Evolutionary conservation across 1,140 invertebrate species (phyloP).

Genomic region (Drosophila ananassae): DNA sequence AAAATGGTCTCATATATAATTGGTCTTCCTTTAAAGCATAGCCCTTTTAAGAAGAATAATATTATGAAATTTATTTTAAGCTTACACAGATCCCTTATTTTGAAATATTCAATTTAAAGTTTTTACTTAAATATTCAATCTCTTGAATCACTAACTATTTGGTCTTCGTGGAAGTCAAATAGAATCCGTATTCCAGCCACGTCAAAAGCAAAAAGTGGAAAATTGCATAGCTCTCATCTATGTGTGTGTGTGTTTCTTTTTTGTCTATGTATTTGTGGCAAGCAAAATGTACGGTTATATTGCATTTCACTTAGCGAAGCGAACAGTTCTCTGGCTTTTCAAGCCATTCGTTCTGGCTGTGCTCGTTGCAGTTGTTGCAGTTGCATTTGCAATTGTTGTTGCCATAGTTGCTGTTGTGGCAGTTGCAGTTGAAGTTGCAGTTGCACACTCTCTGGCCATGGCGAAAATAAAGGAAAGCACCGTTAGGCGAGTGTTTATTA

Average conservation of each 20-base stretch:
- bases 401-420: conserved; percentile 40
- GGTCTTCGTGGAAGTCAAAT: conserved; percentile 44
- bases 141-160: conserved; percentile 11
- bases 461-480: conserved; percentile 62
- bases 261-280: conserved; percentile 30
- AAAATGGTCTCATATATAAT: too few relatives aligned
- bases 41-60: too few relatives aligned
- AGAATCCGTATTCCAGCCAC: conserved; percentile 63
- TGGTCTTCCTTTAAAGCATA: too few relatives aligned
- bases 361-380: conserved; percentile 28
- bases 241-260: conserved; percentile 11
- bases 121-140: background rate
- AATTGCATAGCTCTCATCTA: conserved; percentile 51
- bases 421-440: conserved; percentile 23
- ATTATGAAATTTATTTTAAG: too few relatives aligned
- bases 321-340: conserved; percentile 48
- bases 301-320: conserved; percentile 71
- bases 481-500: conserved; percentile 77
- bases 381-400: conserved; percentile 28
- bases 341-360: conserved; percentile 53
- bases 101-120: too few relatives aligned
- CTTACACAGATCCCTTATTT: too few relatives aligned
- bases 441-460: conserved; percentile 52
- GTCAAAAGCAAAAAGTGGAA: conserved; percentile 71
- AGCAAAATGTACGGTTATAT: conserved; percentile 73